Base-by-base conservation (phyloP, 2,113 vertebrate genomes). In the Numida meleagris region DNA sequence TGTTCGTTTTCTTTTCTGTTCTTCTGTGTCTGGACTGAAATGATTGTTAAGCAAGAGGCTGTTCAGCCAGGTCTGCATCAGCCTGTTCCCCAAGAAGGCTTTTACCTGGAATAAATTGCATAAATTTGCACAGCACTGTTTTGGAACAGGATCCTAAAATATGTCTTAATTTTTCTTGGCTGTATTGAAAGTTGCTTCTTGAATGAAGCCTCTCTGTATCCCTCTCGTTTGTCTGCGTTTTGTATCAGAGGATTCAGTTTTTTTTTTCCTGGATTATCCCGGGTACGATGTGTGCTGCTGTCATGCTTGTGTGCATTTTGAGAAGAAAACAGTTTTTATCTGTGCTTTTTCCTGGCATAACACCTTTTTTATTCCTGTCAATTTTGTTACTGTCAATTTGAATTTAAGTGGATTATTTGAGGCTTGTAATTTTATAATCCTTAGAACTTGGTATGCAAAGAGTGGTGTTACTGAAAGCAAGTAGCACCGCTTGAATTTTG, bases 121-220 rank as follows among this genome's bases (percentile, higher is more conserved):
- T 93, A 90, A 82, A 97, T 95, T 94, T 96, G 46, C 78, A 95
- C 80, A 72, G 36, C 9, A 33, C 77, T 96, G 86, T 95, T 75
- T 96, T 94, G 89, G 70, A 43, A 79, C 33, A 45, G 53, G 71
- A 23, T 93, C 63, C 71, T 91, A 46, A 71, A 87, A 40, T 79
- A 91, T 48, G 71, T 84, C 86, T 89, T 95, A 81, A 97, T 97
- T 96, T 90, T 93, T 36, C 5, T 18, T 67, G 42, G 63, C 63
- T 75, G 24, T 43, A 75, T 46, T 86, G 45, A 79, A 95, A 86
- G 62, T 81, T 85, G 31, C 16, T 77, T 80, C 50, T 88, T 77
- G 48, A 82, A 83, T 91, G 77, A 94, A 65, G 42, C 50, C 67
- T 89, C 25, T 82, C 92, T 94, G 50, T 67, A 85, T 94, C n/a